Evolutionary conservation across 2,797 vertebrate species (phyloP).

Genomic region (Vespertilio murinus): DNA sequence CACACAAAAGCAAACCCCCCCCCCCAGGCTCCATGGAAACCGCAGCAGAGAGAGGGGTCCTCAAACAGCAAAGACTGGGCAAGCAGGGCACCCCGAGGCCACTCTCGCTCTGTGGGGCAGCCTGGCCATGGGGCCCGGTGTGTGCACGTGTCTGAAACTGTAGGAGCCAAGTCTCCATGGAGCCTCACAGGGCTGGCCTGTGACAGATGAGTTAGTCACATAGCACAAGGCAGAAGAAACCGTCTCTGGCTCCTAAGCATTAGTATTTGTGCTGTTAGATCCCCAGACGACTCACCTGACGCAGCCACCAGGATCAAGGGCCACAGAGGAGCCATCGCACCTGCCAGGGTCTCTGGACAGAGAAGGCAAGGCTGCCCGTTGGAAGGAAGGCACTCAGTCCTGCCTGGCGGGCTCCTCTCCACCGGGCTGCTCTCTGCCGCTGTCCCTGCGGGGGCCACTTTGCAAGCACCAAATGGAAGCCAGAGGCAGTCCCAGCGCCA

Average conservation of each 20-base stretch:
- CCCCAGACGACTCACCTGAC: slow-evolving; percentile 62
- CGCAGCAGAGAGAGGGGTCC: slow-evolving; percentile 6
- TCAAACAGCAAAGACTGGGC: neutral
- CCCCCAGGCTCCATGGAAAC: neutral
- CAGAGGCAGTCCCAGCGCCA: neutral
- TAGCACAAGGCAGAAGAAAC: neutral
- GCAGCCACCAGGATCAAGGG: slow-evolving; percentile 52
- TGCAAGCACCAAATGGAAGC: neutral
- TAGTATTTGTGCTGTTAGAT: neutral
- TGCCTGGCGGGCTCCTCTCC: neutral
- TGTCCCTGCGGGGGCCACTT: neutral
- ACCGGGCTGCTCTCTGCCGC: neutral
- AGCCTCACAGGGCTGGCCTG: neutral
- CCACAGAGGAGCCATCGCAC: slow-evolving; percentile 45
- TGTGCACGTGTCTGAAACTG: neutral
- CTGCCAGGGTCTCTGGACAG: neutral
- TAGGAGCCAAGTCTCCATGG: neutral
- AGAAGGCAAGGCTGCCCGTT: neutral
- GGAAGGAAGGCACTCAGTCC: neutral
- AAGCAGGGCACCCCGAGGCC: too few species aligned
- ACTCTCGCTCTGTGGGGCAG: neutral
- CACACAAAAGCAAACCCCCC: slow-evolving; percentile 18
- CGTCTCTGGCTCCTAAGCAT: neutral
- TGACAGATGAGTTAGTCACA: neutral
- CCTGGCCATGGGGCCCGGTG: neutral